phyloP scores from a whole-genome alignment of 2,888 invertebrate genomes.

The Chrysomela aeneicollis region DNA sequence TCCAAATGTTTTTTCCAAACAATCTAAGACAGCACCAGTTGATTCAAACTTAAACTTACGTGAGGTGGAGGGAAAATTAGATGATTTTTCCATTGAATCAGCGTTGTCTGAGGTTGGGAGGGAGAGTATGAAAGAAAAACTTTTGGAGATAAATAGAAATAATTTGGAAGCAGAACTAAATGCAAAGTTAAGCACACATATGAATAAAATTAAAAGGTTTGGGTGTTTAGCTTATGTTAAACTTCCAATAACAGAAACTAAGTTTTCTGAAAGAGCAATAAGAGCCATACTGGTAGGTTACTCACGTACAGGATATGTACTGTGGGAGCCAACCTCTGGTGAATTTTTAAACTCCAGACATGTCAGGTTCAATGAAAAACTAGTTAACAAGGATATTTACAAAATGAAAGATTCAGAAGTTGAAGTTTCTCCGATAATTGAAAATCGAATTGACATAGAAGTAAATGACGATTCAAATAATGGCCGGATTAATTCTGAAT shows the following conservation, averaged over 20 bases:
- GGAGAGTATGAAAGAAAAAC: not conserved
- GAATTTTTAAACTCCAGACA: conserved; percentile 33
- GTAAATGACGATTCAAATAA: not conserved
- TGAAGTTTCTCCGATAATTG: not conserved
- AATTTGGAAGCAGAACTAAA: not conserved
- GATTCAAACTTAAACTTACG: not conserved
- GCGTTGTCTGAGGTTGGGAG: conserved; percentile 10
- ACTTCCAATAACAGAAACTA: conserved; percentile 27
- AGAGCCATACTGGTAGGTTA: conserved; percentile 36
- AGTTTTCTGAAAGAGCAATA: conserved; percentile 34
- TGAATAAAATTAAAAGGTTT: conserved; percentile 10
- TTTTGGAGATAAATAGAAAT: not conserved
- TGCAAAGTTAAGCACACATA: not conserved
- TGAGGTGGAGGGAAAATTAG: not conserved
- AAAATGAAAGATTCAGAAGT: not conserved
- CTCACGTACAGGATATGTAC: conserved; percentile 34
- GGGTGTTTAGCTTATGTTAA: conserved; percentile 10
- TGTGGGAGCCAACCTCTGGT: conserved; percentile 35
- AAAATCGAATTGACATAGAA: not conserved
- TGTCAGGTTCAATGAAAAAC: conserved; percentile 41
- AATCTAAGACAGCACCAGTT: conserved; percentile 8
- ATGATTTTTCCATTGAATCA: not conserved
- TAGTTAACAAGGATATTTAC: conserved; percentile 40
- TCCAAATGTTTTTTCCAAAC: conserved; percentile 31
- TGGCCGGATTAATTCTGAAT: too few relatives aligned